phyloP scores from a whole-genome alignment of 2,888 invertebrate genomes.

The Oasisia sp. region DNA sequence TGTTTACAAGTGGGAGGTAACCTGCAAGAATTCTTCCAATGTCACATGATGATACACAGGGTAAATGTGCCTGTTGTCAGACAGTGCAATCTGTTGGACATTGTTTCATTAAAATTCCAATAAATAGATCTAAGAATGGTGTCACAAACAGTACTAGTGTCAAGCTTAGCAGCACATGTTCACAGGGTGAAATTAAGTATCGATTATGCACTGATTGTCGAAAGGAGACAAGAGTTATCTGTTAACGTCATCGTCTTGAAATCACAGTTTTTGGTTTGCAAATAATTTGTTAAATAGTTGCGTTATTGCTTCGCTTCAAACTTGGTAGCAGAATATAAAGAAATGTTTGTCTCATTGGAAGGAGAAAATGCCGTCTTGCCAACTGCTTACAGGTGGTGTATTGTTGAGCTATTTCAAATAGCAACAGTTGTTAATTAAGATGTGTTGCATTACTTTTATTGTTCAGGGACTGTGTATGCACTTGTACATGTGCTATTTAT shows the following conservation, averaged over 20 bases:
- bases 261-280: not conserved
- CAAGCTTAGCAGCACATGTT: too few species aligned
- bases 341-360: not conserved
- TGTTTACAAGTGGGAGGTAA: too few species aligned
- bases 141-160: too few species aligned
- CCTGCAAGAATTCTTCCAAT: too few species aligned
- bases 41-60: too few species aligned
- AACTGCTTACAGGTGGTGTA: not conserved
- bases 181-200: not conserved
- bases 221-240: not conserved
- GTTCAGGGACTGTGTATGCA: not conserved
- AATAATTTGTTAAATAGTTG: not conserved
- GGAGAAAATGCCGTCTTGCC: not conserved
- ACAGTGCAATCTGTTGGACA: too few species aligned
- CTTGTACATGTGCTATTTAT: not conserved
- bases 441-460: not conserved
- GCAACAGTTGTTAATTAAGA: not conserved
- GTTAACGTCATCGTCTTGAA: not conserved
- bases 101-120: too few species aligned
- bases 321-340: not conserved
- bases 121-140: too few species aligned
- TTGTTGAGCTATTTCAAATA: conserved; percentile 3
- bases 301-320: not conserved
- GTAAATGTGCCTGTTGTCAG: too few species aligned
- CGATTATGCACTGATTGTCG: not conserved